Evolutionary conservation across 2,797 vertebrate genomes (phyloP).

Genomic region (Eutrigla gurnardus): DNA sequence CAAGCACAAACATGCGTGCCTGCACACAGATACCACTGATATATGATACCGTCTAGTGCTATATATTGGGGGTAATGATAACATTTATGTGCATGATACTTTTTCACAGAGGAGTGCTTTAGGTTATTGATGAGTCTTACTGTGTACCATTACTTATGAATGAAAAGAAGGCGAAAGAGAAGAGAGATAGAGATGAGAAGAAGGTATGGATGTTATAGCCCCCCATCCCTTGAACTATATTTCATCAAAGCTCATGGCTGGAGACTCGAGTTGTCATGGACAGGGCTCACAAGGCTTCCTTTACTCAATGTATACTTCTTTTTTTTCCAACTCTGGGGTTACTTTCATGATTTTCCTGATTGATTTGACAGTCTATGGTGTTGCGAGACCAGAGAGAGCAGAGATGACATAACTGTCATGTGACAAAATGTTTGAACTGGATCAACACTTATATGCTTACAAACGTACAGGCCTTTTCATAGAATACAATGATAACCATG

Average conservation of each 20-base stretch:
- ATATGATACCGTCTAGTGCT: conserved; percentile 48
- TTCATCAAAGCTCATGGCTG: conserved; percentile 79
- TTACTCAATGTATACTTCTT: conserved; percentile 45
- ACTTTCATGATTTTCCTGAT: conserved; percentile 44
- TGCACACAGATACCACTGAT: conserved; percentile 52
- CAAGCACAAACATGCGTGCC: conserved; percentile 42
- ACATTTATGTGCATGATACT: conserved; percentile 80
- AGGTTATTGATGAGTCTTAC: conserved; percentile 83
- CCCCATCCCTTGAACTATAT: conserved; percentile 78
- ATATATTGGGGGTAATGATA: conserved; percentile 76
- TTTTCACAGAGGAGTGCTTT: conserved; percentile 72
- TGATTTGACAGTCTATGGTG: conserved; percentile 34
- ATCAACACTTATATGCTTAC: background rate
- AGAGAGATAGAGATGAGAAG: conserved; percentile 67
- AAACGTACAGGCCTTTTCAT: background rate
- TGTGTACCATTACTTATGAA: conserved; percentile 83
- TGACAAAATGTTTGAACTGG: background rate
- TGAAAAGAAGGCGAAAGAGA: conserved; percentile 73
- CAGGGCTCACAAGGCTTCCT: conserved; percentile 42
- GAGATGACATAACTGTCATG: background rate
- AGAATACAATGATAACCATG: background rate
- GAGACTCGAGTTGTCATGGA: conserved; percentile 61
- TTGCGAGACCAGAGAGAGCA: conserved; percentile 5
- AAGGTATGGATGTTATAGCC: conserved; percentile 74
- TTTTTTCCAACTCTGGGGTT: conserved; percentile 25